Conservation (phyloP, 2,113 vertebrate species). For the Puma concolor region DNA sequence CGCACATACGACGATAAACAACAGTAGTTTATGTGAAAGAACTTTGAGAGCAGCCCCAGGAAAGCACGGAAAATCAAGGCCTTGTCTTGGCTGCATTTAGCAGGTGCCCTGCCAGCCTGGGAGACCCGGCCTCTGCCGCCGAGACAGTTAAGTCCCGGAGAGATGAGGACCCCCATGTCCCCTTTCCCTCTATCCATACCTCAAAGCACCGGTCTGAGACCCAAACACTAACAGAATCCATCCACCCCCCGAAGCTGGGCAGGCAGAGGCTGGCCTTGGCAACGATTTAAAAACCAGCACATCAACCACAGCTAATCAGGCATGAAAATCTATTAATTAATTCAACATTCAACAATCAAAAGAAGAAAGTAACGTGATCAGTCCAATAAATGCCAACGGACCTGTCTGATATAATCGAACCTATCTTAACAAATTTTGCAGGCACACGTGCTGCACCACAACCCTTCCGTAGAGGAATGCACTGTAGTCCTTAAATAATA, state of each 20-base stretch:
- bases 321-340: background rate
- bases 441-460: accelerated
- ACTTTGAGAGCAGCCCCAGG: background rate
- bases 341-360: background rate
- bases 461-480: accelerated
- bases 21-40: accelerated
- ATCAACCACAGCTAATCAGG: too few relatives aligned
- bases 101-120: background rate
- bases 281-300: background rate
- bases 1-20: accelerated
- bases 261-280: accelerated
- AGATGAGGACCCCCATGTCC: accelerated
- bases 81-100: accelerated
- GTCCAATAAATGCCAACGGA: background rate
- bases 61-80: background rate
- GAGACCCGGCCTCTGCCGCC: background rate
- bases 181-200: too few relatives aligned
- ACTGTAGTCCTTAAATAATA: background rate
- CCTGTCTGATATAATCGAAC: background rate
- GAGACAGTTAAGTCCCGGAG: accelerated
- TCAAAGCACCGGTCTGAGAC: background rate
- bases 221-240: background rate
- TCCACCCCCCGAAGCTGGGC: accelerated
- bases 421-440: too few relatives aligned
- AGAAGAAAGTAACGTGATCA: background rate